These are phyloP conservation scores for Rhynchotus rufescens DNA, from an alignment of 2,797 vertebrate species.

Conservation along the genomic window DNA sequence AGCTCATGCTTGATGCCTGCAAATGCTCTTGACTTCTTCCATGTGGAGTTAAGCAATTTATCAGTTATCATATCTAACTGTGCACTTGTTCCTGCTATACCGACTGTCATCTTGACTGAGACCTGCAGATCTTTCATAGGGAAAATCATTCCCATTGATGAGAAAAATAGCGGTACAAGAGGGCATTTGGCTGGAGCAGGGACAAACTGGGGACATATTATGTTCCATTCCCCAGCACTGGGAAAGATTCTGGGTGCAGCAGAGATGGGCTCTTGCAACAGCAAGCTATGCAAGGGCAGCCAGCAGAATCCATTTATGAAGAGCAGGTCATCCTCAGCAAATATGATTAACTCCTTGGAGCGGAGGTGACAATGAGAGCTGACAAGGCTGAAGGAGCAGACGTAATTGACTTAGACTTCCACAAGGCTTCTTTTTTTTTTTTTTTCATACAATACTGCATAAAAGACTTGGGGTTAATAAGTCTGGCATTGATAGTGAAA, in stretches of 20 bases:
- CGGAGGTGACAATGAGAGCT: slow-evolving; percentile 71
- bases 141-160: background rate
- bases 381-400: slow-evolving; percentile 72
- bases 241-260: slow-evolving; percentile 5
- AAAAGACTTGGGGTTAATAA: slow-evolving; percentile 63
- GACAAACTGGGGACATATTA: background rate
- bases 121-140: background rate
- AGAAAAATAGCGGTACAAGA: background rate
- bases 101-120: background rate
- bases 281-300: slow-evolving; percentile 41
- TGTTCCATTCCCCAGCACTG: background rate
- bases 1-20: background rate
- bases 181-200: background rate
- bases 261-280: background rate
- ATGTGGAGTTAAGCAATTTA: background rate
- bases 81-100: background rate
- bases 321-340: slow-evolving; percentile 76
- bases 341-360: slow-evolving; percentile 78
- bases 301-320: slow-evolving; percentile 59
- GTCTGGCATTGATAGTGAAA: slow-evolving; percentile 67
- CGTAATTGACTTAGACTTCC: slow-evolving; percentile 71
- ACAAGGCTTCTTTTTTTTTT: background rate
- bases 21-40: background rate
- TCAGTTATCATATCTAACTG: background rate
- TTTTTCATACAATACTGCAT: background rate